Base-by-base conservation (phyloP, 2,113 vertebrate species). In the Callopanchax toddi region DNA sequence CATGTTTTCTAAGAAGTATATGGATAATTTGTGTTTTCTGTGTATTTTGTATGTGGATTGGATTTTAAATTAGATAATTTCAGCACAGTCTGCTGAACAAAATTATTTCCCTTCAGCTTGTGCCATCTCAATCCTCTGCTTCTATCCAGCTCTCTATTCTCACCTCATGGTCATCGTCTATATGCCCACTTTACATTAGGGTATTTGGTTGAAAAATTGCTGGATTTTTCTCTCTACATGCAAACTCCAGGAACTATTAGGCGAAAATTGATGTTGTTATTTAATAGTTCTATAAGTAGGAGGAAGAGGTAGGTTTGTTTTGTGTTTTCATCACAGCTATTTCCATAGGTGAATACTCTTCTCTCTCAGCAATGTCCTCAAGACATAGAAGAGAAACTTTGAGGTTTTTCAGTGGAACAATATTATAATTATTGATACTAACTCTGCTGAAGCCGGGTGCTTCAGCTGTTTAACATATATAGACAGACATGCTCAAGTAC, bases 61-160 rank as follows among this genome's bases (percentile, higher is more conserved):
- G 58, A 29, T 77, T 82, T 72, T 42, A 57, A 79, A 76, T 22
- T 21, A 54, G 53, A 63, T 63, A 60, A 56, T 60, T 76, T 79
- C 42, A 61, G 67, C 57, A 45, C 32, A 53, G 64, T 76, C 21
- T 4, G 63, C 65, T 60, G 43, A 64, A 76, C 62, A 21, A 53
- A 18, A 73, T 55, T 54, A 39, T 60, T 32, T 21, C 21, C 42
- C 48, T 32, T 51, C 53, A 36, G 15, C 52, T 32, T 26, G 42
- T 57, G 21, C 21, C 13, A 11, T 25, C 23, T 53, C 42, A 20
- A 7, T 22, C 26, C 36, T 51, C 15, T 21, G 45, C 23, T 16
- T 58, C 18, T 12, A 20, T 57, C 13, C 10, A 40, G 5, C 34
- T 26, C 17, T 56, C 29, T 18, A 3, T 60, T 66, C 44, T 65